Conservation (phyloP, 2,888 invertebrate genomes). For the Polyommatus icarus region DNA sequence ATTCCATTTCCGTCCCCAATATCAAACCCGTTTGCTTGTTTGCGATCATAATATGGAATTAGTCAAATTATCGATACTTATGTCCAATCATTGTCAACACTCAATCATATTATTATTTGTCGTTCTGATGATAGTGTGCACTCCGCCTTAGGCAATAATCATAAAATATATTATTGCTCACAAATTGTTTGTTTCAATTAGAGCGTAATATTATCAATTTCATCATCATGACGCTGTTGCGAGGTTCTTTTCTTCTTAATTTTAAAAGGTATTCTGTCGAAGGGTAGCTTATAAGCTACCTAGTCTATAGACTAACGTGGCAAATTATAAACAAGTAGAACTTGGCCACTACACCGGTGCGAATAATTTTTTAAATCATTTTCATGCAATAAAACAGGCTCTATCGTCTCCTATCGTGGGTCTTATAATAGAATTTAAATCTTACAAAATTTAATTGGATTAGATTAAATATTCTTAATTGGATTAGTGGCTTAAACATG, state of each 20-base stretch:
- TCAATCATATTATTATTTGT: background rate
- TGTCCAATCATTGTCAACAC: constrained; percentile 4
- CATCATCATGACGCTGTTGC: constrained; percentile 1
- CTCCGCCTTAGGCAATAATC: constrained; percentile 9
- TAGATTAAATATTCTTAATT: no score
- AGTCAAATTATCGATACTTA: constrained; percentile 1
- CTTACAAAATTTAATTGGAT: no score
- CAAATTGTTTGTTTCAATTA: constrained; percentile 25
- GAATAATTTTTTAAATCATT: no score
- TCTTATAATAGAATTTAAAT: no score
- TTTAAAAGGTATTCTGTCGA: background rate
- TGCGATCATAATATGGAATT: background rate
- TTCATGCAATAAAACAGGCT: no score
- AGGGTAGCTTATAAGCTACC: background rate
- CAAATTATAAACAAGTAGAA: no score
- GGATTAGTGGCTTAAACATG: no score
- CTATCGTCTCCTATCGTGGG: no score
- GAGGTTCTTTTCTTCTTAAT: background rate
- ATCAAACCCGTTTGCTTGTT: background rate
- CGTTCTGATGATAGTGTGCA: background rate
- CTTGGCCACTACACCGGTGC: no score
- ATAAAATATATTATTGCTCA: background rate
- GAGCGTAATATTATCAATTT: constrained; percentile 19
- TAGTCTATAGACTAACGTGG: no score
- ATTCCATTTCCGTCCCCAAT: constrained; percentile 1